Base-by-base conservation (phyloP, 2,113 vertebrate species). In the Myotis lucifugus region DNA sequence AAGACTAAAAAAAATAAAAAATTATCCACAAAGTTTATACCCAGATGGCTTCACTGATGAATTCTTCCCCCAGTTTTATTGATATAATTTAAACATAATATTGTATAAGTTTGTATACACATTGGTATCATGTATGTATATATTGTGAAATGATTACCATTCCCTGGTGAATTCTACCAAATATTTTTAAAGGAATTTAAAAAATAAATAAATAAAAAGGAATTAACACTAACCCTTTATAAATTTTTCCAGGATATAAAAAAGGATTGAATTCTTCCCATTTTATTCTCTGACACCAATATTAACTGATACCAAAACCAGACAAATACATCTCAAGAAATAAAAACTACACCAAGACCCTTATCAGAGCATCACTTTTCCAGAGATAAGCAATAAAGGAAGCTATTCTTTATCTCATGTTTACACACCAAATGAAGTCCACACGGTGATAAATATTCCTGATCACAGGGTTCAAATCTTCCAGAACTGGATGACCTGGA, bases 401-500 rank as follows among this genome's bases (percentile, higher is more conserved):
- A 70, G 67, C n/a, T 34, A 67, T n/a, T 99, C 99, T 4, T 98
- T 98, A 96, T 99, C 98, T 37, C 99, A 99, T 6, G 97, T 99
- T 88, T 99, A 99, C 76, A 99, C 99, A 2, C 99, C 98, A 0
- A 74, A 97, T 21, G 99, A 99, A 0, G 98, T 99, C 92, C 98
- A 72, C 50, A 97, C 97, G 97, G 98, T 99, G 97, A 99, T n/a
- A 99, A 99, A 85, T 99, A 99, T 95, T 99, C 99, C 85, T 98
- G 99, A 25, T 93, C 99, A 91, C 98, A 99, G 97, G 99, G 99
- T 99, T 96, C 98, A 99, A 10, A 98, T 99, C 64, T 73, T 99
- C 99, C 99, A 0, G 99, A 99, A 97, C 99, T 99, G 95, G 99
- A 99, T 97, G 99, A 98, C 1, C 99, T 27, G 99, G 99, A 91